Base-by-base conservation (phyloP, 2,797 vertebrate species). In the Pseudochirops corinnae region DNA sequence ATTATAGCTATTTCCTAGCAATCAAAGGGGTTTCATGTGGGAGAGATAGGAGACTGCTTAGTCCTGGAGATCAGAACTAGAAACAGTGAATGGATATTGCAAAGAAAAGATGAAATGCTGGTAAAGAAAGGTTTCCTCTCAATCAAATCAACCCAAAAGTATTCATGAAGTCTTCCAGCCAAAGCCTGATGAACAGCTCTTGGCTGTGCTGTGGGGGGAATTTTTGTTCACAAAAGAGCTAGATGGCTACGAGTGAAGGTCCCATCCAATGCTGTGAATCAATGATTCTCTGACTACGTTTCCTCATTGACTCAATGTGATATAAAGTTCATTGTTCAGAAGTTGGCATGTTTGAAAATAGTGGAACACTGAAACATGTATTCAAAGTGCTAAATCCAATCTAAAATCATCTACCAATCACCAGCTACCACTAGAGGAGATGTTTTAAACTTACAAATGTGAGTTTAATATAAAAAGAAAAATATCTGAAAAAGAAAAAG, bases 401-500 rank as follows among this genome's bases (percentile, higher is more conserved):
- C 92, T 95, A 67, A 55, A 96, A 97, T 91, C 96, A 62, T n/a
- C 93, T 92, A 96, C 92, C 93, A 92, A 39, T 93, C 4, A 94
- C 94, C 91, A 50, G 92, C 58, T 58, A 53, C 90, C 97, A 90
- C 94, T 52, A 91, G 94, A 95, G 91, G 56, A n/a, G 13, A 96
- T 97, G 97, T 95, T 97, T 94, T 92, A 91, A 95, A 95, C 46
- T 96, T 97, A 98, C 93, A 98, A 98, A 98, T 74, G 57, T 94
- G 98, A 97, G 95, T 97, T 96, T 97, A 94, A 82, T 4, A 55
- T 96, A 95, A 95, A 98, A 98, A 95, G 97, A 97, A 98, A 98
- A 97, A 97, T 53, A 74, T 5, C 58, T 97, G 33, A 95, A 94
- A 97, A 94, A 96, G 97, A 98, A 98, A 95, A 97, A 96, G 95